phyloP scores from a whole-genome alignment of 2,113 vertebrate species.

The Rhadina sibilatrix region DNA sequence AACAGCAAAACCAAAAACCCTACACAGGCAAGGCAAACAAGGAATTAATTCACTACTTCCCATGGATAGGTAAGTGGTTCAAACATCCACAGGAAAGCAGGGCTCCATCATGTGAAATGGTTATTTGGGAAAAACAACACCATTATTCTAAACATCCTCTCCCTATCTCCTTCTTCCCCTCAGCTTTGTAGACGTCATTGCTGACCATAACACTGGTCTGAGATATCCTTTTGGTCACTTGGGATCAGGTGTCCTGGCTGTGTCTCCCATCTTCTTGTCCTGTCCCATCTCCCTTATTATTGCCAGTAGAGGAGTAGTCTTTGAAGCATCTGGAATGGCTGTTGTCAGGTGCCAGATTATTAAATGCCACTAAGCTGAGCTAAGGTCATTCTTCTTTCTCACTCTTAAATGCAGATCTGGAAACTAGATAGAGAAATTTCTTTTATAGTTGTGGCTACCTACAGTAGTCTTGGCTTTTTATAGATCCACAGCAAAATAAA shows the following conservation, averaged over 20 bases:
- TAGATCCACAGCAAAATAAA: not conserved
- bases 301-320: not conserved
- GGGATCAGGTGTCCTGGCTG: not conserved
- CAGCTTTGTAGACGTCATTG: not conserved
- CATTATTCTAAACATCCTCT: accelerated
- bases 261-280: not conserved
- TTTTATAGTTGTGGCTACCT: not conserved
- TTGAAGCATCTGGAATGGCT: not conserved
- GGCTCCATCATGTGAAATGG: accelerated
- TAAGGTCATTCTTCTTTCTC: not conserved
- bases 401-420: not conserved
- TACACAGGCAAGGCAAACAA: not conserved
- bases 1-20: not conserved
- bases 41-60: not conserved
- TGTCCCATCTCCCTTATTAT: not conserved
- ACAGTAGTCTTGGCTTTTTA: not conserved
- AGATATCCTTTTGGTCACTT: not conserved
- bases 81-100: not conserved
- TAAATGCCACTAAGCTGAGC: not conserved
- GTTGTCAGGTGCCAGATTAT: not conserved
- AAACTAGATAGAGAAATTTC: not conserved
- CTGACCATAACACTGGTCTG: not conserved
- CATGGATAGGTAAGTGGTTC: not conserved
- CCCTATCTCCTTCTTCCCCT: accelerated
- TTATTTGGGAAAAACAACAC: not conserved